A percentile compares a stretch with the other conserved stretches of the same genome.
These are phyloP conservation scores for Resseliella maxima DNA, from an alignment of 2,888 invertebrate genomes.

Conservation along the genomic window DNA sequence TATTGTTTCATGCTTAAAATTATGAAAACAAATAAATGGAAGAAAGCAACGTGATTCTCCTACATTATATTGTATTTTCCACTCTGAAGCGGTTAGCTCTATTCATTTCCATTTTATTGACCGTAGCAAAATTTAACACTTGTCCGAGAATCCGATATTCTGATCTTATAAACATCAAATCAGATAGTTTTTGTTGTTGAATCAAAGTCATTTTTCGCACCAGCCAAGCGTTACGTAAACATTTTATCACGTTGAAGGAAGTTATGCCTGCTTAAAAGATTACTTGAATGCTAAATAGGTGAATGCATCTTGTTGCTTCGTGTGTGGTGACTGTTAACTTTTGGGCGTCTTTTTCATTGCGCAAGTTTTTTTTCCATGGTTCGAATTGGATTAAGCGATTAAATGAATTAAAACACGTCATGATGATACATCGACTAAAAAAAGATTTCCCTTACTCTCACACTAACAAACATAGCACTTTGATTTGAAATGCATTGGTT, in stretches of 20 bases:
- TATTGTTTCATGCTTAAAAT: conserved; percentile 24
- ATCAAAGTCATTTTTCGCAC: conserved; percentile 32
- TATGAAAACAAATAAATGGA: conserved; percentile 16
- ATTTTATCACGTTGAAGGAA: conserved; percentile 48
- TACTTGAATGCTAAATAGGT: conserved; percentile 12
- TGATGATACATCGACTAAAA: conserved; percentile 18
- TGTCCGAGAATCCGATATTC: background rate
- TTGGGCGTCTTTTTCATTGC: background rate
- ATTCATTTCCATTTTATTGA: conserved; percentile 25
- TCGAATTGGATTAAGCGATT: conserved; percentile 27
- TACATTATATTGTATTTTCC: background rate
- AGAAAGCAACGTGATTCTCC: conserved; percentile 29
- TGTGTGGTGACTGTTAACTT: background rate
- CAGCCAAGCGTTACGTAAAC: conserved; percentile 40
- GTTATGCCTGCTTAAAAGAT: conserved; percentile 38
- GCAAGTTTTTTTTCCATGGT: background rate
- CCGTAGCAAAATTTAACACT: conserved; percentile 42
- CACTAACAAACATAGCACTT: background rate
- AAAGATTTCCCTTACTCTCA: background rate
- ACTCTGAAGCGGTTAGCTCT: background rate
- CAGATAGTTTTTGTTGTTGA: background rate
- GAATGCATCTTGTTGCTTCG: background rate
- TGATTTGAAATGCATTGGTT: background rate
- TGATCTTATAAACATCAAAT: background rate
- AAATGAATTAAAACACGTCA: background rate